phyloP scores from a whole-genome alignment of 2,113 vertebrate species.

The Malurus alboscapulatus region DNA sequence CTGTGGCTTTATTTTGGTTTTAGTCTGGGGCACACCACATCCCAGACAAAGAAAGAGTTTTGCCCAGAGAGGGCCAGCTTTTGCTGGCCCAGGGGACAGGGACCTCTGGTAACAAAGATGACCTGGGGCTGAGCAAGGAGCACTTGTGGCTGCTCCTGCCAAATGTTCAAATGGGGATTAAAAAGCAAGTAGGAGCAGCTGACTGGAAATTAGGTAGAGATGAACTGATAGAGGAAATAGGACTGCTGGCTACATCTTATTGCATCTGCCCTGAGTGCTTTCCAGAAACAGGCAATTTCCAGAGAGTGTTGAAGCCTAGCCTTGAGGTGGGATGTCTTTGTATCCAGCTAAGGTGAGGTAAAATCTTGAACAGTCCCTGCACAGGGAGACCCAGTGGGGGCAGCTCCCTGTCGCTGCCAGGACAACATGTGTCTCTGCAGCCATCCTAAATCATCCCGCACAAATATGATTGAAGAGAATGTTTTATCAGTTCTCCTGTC shows the following conservation, averaged over 20 bases:
- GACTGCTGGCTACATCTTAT: not conserved
- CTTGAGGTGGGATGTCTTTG: not conserved
- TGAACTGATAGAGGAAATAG: not conserved
- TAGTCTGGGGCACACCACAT: not conserved
- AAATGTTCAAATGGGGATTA: not conserved
- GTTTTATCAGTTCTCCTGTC: not conserved
- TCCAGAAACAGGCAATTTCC: not conserved
- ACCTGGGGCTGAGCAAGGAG: not conserved
- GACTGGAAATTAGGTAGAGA: not conserved
- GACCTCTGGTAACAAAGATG: not conserved
- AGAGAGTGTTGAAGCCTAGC: not conserved
- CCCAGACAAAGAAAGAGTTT: not conserved
- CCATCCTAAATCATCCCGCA: not conserved
- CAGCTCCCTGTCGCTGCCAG: not conserved
- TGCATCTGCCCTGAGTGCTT: not conserved
- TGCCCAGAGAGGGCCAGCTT: not conserved
- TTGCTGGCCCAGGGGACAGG: not conserved
- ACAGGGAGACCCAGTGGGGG: not conserved
- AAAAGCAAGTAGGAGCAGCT: not conserved
- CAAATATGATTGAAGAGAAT: not conserved
- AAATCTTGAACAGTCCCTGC: not conserved
- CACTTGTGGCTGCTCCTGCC: not conserved
- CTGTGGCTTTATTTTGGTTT: constrained; percentile 7
- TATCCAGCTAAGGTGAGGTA: not conserved
- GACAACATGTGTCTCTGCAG: not conserved